Evolutionary conservation across 2,113 vertebrate species (phyloP).

Genomic region (Chlamydotis undulata): DNA sequence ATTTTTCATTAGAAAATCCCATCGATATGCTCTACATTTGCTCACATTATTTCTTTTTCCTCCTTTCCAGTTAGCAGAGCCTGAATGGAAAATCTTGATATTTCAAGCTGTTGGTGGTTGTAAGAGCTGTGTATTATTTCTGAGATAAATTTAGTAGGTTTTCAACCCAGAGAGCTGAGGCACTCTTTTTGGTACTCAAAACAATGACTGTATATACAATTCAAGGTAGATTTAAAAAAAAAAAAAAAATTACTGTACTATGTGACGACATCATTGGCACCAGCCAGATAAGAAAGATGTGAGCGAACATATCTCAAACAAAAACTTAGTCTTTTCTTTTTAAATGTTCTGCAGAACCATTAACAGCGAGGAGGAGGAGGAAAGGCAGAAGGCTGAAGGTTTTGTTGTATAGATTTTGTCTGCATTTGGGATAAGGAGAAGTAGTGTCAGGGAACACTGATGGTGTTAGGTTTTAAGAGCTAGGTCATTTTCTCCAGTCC

Average conservation of each 20-base stretch:
- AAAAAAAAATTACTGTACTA: neutral
- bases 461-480: neutral
- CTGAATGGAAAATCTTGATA: neutral
- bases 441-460: neutral
- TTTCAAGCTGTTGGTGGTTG: neutral
- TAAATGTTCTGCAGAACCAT: no score
- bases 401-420: neutral
- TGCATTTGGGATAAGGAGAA: neutral
- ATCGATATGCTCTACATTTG: neutral
- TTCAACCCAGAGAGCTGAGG: neutral
- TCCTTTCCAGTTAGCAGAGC: neutral
- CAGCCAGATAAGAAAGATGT: neutral
- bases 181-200: neutral
- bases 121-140: constrained; percentile 24
- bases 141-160: neutral
- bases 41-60: neutral
- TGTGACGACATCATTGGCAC: neutral
- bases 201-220: neutral
- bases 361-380: no score
- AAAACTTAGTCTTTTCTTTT: neutral
- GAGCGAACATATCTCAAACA: neutral
- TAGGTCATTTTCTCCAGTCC: neutral
- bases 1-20: neutral
- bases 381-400: neutral
- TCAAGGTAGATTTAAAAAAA: neutral